Percentiles rank a stretch among this genome's conserved stretches.
Evolutionary conservation across 2,888 invertebrate genomes (phyloP).

Genomic region (Podotricha telesiphe): DNA sequence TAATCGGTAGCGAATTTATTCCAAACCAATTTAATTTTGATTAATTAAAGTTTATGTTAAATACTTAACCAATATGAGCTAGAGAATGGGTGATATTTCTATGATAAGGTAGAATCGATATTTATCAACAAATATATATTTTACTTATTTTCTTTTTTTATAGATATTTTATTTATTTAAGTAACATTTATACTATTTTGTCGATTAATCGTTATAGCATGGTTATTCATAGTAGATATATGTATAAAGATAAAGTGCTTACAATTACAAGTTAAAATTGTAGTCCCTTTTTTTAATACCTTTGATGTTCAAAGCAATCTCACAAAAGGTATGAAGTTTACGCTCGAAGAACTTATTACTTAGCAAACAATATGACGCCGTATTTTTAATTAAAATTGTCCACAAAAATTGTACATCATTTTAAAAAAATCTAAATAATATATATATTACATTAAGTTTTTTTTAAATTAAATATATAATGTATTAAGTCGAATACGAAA

Average conservation of each 20-base stretch:
- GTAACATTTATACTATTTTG: too few relatives aligned
- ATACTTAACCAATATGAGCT: too few relatives aligned
- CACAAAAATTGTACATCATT: background rate
- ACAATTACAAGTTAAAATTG: constrained; percentile 16
- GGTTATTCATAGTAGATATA: background rate
- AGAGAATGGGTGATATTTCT: too few relatives aligned
- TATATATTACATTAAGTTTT: background rate
- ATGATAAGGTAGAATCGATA: too few relatives aligned
- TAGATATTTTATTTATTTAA: too few relatives aligned
- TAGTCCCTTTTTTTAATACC: constrained; percentile 21
- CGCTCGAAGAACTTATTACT: constrained; percentile 22
- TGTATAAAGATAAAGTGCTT: constrained; percentile 8
- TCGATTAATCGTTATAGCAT: background rate
- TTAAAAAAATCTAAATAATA: background rate
- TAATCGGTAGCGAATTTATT: too few relatives aligned
- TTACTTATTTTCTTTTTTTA: too few relatives aligned
- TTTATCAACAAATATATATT: too few relatives aligned
- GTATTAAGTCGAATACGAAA: too few relatives aligned
- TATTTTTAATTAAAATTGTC: constrained; percentile 26
- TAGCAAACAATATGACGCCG: constrained; percentile 23
- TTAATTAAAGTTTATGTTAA: too few relatives aligned
- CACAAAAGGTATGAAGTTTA: constrained; percentile 24
- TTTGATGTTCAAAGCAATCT: constrained; percentile 22
- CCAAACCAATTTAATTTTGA: too few relatives aligned
- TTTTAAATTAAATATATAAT: too few relatives aligned